Base-by-base conservation (phyloP, 2,888 invertebrate species). In the Catocala nupta region DNA sequence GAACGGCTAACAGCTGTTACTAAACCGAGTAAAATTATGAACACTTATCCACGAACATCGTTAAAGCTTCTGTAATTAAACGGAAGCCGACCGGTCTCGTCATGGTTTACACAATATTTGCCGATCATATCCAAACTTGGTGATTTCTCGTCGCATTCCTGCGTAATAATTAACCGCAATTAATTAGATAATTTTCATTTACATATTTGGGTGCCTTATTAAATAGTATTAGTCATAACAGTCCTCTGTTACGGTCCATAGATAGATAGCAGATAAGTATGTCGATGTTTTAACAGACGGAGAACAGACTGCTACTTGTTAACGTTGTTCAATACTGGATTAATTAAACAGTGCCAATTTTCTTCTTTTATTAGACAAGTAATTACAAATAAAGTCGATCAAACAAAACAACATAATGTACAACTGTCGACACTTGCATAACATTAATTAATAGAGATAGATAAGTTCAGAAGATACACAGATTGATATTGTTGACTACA, bases 21-120 rank as follows among this genome's bases (percentile, higher is more conserved):
- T 6, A 51, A 36, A 51, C 11, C 36, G 13, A 68, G 57, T 61
- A 66, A 68, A 63, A 59, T 66, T 64, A 61, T 54, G 44, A 43
- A 55, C 63, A 57, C 33, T 71, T 71, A 63, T 70, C 65, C 68
- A 67, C 59, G 63, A 49, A 60, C 63, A 60, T 57, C 55, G 65
- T 63, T 63, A 59, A 71, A 68, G 68, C 68, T 73, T 73, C 73
- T 55, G 56, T 49, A 68, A 62, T 66, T 70, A 55, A 61, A 57
- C 54, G 52, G 55, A 59, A 55, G 49, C 56, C 11, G 45, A 55
- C 34, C 49, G 33, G 56, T 49, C 49, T 58, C 49, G 53, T 68
- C 68, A 65, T 59, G 70, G 56, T 42, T 61, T 54, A 67, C 63
- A 57, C 57, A 52, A 7, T 56, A 58, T 54, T 55, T 58, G 56